Conservation (phyloP, 2,797 vertebrate species). For the Bryconaethiops microstoma region DNA sequence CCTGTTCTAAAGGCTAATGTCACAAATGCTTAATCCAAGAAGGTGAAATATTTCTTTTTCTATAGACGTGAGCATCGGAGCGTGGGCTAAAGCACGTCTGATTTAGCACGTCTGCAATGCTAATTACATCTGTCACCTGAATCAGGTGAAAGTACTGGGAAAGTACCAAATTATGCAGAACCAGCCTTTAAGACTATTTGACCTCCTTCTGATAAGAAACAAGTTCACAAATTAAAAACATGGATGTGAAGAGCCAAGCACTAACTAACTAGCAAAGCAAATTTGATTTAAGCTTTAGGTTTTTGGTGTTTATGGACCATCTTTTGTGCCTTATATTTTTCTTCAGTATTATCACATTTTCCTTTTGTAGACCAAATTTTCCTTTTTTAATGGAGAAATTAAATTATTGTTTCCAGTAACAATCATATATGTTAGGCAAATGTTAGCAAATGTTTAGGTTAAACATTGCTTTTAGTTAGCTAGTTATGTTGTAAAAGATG, state of each 20-base stretch:
- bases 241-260: neutral
- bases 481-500: too few species aligned
- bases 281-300: too few species aligned
- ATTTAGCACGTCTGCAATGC: neutral
- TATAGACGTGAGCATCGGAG: neutral
- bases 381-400: too few species aligned
- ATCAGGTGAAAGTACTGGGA: neutral
- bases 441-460: too few species aligned
- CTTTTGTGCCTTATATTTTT: too few species aligned
- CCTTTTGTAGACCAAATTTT: too few species aligned
- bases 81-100: neutral
- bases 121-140: neutral
- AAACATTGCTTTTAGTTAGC: too few species aligned
- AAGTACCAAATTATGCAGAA: neutral
- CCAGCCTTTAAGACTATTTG: neutral
- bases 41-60: slow-evolving; percentile 9
- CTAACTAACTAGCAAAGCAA: neutral
- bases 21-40: neutral
- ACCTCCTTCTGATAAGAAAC: neutral
- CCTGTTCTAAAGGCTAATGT: slow-evolving; percentile 24
- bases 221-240: neutral
- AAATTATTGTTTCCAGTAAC: too few species aligned
- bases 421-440: too few species aligned
- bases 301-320: too few species aligned
- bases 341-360: too few species aligned